Evolutionary conservation across 1,140 invertebrate genomes (phyloP), one percentile per base, ranked within the genome.

Genomic region (Archivesica marissinica): DNA sequence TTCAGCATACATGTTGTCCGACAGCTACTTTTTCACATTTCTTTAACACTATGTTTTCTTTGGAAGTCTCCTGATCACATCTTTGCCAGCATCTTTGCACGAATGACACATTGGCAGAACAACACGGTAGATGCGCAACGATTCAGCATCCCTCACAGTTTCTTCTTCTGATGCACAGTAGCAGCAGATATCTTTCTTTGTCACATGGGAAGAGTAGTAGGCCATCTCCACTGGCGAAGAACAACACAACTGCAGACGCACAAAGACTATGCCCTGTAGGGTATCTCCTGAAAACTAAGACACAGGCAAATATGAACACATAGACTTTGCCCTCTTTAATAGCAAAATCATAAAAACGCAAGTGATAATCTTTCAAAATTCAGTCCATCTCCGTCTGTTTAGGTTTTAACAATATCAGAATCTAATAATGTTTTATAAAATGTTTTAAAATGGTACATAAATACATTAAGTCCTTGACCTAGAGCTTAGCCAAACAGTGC

Each of bases 261-360:
- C 68, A 72, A 72, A 72, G 7, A 72, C 68, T 39, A 72, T 39
- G 44, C 68, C 41, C 44, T 72, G 68, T 39, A 72, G 39, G 68
- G 35, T 44, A 39, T 72, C 68, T 72, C 68, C 68, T 72, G 68
- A 72, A 72, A 72, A n/a, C n/a, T n/a, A n/a, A n/a, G n/a, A n/a
- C n/a, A n/a, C n/a, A n/a, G n/a, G n/a, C n/a, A n/a, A n/a, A n/a
- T n/a, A n/a, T n/a, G n/a, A n/a, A n/a, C n/a, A n/a, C n/a, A n/a
- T n/a, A n/a, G n/a, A n/a, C n/a, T n/a, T n/a, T n/a, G n/a, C n/a
- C n/a, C n/a, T n/a, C n/a, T n/a, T n/a, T n/a, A n/a, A n/a, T n/a
- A n/a, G n/a, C n/a, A n/a, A n/a, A n/a, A n/a, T n/a, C n/a, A n/a
- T n/a, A n/a, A n/a, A n/a, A n/a, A n/a, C n/a, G 25, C 25, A 54